phyloP scores from a whole-genome alignment of 2,888 invertebrate species.

The Venusia cambrica region DNA sequence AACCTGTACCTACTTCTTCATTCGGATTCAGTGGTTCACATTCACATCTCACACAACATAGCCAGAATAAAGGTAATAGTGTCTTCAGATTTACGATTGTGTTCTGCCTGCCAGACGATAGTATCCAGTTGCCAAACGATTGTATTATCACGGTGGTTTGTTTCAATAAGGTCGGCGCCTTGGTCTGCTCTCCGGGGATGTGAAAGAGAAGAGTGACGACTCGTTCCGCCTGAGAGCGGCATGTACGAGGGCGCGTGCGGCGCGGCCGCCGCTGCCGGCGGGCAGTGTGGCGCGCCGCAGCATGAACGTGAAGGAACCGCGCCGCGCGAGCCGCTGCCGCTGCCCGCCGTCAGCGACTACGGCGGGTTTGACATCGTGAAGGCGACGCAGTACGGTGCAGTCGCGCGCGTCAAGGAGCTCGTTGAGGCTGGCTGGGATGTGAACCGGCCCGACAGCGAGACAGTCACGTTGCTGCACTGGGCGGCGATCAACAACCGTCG shows the following conservation, averaged over 20 bases:
- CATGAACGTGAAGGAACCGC: slow-evolving; percentile 82
- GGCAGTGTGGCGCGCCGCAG: slow-evolving; percentile 84
- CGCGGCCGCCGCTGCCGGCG: slow-evolving; percentile 85
- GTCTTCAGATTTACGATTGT: too few species aligned
- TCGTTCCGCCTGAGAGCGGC: slow-evolving; percentile 2
- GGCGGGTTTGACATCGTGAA: slow-evolving; percentile 95
- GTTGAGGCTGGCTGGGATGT: slow-evolving; percentile 96
- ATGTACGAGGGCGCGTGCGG: slow-evolving; percentile 89
- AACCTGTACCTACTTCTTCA: too few species aligned
- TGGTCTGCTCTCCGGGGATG: too few species aligned
- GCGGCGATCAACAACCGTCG: slow-evolving; percentile 98
- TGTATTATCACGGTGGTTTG: too few species aligned
- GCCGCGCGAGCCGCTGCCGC: slow-evolving; percentile 82
- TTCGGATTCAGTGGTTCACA: too few species aligned
- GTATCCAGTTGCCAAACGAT: too few species aligned
- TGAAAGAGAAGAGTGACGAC: too few species aligned
- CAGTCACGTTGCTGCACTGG: slow-evolving; percentile 99
- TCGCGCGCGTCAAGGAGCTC: slow-evolving; percentile 90
- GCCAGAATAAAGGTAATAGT: too few species aligned
- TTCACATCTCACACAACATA: too few species aligned
- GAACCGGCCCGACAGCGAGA: slow-evolving; percentile 96
- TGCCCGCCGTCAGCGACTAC: slow-evolving; percentile 83
- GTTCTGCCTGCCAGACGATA: too few species aligned
- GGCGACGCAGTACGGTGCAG: slow-evolving; percentile 97
- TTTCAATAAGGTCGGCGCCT: too few species aligned